Evolutionary conservation across 2,797 vertebrate species (phyloP), one percentile per base, ranked within the genome.

Genomic region (Halcyon smyrnensis): DNA sequence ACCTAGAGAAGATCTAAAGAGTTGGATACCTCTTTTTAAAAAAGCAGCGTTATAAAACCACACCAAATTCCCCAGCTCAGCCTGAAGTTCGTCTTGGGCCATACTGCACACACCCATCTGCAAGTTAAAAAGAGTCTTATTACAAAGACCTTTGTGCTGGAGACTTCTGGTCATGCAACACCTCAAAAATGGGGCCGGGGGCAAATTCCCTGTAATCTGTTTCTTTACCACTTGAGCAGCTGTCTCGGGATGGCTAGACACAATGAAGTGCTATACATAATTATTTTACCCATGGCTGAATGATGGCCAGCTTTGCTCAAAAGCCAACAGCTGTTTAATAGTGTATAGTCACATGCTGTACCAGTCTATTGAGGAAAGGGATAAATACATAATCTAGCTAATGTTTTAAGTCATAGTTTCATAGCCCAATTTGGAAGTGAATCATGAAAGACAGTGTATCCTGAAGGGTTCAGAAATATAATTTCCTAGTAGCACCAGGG

Each of bases 321-420:
- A 96, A 95, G 73, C 75, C 90, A 90, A 43, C 93, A 95, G 93
- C 91, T 94, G 91, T 90, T 92, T 64, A 93, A 77, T 69, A 60
- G 63, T 19, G 25, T 50, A 10, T 8, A 27, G 67, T 80, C 78
- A 65, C 65, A 51, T 21, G 39, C 50, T 48, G 34, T 64, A 83
- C 59, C 80, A 77, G 36, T 65, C 74, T 75, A 3, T 48, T 18
- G 41, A 87, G 60, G 37, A 87, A 91, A 91, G 43, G 64, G 76
- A 91, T 89, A 91, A 92, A 83, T 70, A 71, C 12, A 69, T 37
- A 56, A 86, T 64, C 36, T 45, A 85, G 56, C 46, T 78, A 78
- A 89, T 93, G 77, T 57, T 76, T 86, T 62, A 80, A 74, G 39
- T 83, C 30, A 41, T 23, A 68, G 19, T 15, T 85, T 84, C 92